Base-by-base conservation (phyloP, 2,888 invertebrate species). In the Spodoptera picta region DNA sequence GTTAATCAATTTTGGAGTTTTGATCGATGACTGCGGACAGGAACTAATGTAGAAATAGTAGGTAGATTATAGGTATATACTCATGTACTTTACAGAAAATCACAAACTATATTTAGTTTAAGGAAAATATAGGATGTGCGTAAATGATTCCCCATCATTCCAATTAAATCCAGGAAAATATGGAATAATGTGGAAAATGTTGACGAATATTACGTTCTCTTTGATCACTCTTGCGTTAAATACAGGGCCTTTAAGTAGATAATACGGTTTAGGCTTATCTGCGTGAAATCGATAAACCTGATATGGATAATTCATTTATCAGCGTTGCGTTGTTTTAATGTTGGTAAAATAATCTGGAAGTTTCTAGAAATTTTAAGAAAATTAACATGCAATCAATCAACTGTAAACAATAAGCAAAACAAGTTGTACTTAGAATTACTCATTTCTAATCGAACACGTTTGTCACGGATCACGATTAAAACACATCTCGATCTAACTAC, bases 401-500 rank as follows among this genome's bases (percentile, higher is more conserved):
- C 51, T 50, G 53, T 66, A 14, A 6, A 47, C 50, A 42, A 45
- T 45, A 24, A 57, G 44, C 46, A 62, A 59, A 62, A 67, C 47
- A 60, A 60, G 54, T 44, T 50, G 27, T 52, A 62, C 57, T 46
- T 56, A 47, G 55, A 23, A 69, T 64, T 76, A 65, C 69, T 70
- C 31, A 73, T 68, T 73, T 69, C 58, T 58, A 55, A 65, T 73
- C 55, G 73, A 63, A 62, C 55, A 70, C 54, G 69, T 75, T 75
- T 55, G 49, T 68, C 62, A 75, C 53, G 57, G 47, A 68, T 66
- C 53, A 56, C 50, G 62, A 73, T 73, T 77, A 69, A 75, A 65
- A 72, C 54, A 75, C 67, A 73, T 74, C 67, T 74, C 70, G 70
- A 80, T 76, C 69, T 48, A 69, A 69, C 90, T 65, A 90, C 89